Conservation (phyloP, 2,888 invertebrate genomes). For the Nymphalis urticae region DNA sequence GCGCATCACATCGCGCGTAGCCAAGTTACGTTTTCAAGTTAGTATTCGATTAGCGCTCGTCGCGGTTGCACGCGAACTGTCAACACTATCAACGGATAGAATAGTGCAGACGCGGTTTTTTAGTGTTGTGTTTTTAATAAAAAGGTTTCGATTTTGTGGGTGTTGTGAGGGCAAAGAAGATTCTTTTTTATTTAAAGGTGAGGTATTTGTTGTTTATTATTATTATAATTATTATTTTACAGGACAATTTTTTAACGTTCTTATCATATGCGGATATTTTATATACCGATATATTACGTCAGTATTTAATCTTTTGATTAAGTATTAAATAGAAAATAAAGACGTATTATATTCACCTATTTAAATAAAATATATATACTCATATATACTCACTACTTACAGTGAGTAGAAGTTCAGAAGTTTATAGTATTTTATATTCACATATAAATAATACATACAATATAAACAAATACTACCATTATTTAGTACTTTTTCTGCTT, state of each 20-base stretch:
- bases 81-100: background rate
- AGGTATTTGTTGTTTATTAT: slow-evolving; percentile 3
- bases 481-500: no score
- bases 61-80: slow-evolving; percentile 38
- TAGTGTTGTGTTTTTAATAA: slow-evolving; percentile 30
- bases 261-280: slow-evolving; percentile 18
- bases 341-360: no score
- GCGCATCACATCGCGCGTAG: slow-evolving; percentile 45
- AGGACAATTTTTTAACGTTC: background rate
- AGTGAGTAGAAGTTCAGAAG: no score
- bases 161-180: slow-evolving; percentile 14
- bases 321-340: no score
- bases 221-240: background rate
- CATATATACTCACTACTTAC: no score
- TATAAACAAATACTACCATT: no score
- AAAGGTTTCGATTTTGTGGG: slow-evolving; percentile 1
- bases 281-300: slow-evolving; percentile 20
- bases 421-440: no score
- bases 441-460: no score
- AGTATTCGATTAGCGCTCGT: slow-evolving; percentile 55
- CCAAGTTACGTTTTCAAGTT: slow-evolving; percentile 38
- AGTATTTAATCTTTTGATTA: slow-evolving; percentile 7
- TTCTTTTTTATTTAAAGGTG: slow-evolving; percentile 21
- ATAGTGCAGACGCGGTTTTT: slow-evolving; percentile 1
- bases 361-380: no score